Conservation (phyloP, 2,888 invertebrate genomes). For the Neuroscelio doddi region DNA sequence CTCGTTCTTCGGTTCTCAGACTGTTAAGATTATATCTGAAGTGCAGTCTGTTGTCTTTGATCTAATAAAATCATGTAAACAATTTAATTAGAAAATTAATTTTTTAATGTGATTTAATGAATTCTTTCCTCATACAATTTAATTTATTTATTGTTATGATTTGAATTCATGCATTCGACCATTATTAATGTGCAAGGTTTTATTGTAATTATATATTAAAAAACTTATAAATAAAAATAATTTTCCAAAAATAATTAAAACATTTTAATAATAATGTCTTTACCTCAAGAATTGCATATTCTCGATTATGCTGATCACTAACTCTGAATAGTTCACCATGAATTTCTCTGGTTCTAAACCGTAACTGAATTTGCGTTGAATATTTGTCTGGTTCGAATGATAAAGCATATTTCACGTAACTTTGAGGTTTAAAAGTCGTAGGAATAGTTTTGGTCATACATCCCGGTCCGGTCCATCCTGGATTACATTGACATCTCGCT, state of each 20-base stretch:
- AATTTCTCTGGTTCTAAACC: constrained; percentile 94
- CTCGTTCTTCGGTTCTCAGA: constrained; percentile 89
- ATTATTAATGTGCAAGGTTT: no score
- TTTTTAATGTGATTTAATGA: no score
- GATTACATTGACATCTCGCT: constrained; percentile 93
- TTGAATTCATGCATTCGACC: no score
- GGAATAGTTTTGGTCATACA: constrained; percentile 90
- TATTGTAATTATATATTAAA: no score
- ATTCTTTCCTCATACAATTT: no score
- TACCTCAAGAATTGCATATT: constrained; percentile 91
- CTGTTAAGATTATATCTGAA: constrained; percentile 96
- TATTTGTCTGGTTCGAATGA: constrained; percentile 95
- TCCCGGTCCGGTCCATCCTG: constrained; percentile 95
- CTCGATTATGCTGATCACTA: constrained; percentile 93
- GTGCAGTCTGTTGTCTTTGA: constrained; percentile 90
- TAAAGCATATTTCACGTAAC: constrained; percentile 96
- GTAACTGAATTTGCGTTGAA: constrained; percentile 92
- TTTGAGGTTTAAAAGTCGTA: constrained; percentile 93
- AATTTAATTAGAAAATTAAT: no score
- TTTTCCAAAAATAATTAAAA: no score
- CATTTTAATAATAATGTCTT: no score
- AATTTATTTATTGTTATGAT: no score
- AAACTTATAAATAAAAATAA: no score
- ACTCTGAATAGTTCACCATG: constrained; percentile 95
- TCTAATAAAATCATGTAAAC: constrained; percentile 76